Percentiles rank a stretch among this genome's conserved stretches.
Evolutionary conservation across 2,888 invertebrate genomes (phyloP).

Genomic region (Xylocampa areola): DNA sequence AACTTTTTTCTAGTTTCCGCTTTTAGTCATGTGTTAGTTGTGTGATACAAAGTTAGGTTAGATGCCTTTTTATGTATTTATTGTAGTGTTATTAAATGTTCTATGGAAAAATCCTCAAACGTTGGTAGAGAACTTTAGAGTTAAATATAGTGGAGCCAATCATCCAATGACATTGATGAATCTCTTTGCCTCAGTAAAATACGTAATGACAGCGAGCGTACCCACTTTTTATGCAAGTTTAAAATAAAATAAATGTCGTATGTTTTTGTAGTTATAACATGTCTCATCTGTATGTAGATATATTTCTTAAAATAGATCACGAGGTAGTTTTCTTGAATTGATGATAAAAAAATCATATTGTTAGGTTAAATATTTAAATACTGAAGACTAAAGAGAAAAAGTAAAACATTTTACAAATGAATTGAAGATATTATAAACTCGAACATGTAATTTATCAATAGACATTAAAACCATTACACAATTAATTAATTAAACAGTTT

Average conservation of each 20-base stretch:
- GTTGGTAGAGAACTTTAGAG: slow-evolving; percentile 16
- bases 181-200: slow-evolving; percentile 39
- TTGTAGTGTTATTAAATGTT: slow-evolving; percentile 16
- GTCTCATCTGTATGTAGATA: not conserved
- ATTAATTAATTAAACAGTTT: slow-evolving; percentile 10
- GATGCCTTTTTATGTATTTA: slow-evolving; percentile 1
- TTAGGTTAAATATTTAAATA: too few species aligned
- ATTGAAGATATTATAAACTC: too few species aligned
- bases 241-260: slow-evolving; percentile 17
- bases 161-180: slow-evolving; percentile 50
- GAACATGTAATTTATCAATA: slow-evolving; percentile 9
- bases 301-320: not conserved
- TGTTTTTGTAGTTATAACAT: slow-evolving; percentile 17
- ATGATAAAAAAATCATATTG: too few species aligned
- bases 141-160: slow-evolving; percentile 39
- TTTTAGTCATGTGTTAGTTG: slow-evolving; percentile 8
- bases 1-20: slow-evolving; percentile 14
- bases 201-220: slow-evolving; percentile 35
- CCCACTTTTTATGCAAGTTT: slow-evolving; percentile 36
- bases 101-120: slow-evolving; percentile 7
- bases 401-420: too few species aligned
- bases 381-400: too few species aligned
- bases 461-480: not conserved
- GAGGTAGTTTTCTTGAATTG: not conserved
- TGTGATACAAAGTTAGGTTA: not conserved